Conservation (phyloP, 1,140 invertebrate species). For the Hesperophylax magnus region DNA sequence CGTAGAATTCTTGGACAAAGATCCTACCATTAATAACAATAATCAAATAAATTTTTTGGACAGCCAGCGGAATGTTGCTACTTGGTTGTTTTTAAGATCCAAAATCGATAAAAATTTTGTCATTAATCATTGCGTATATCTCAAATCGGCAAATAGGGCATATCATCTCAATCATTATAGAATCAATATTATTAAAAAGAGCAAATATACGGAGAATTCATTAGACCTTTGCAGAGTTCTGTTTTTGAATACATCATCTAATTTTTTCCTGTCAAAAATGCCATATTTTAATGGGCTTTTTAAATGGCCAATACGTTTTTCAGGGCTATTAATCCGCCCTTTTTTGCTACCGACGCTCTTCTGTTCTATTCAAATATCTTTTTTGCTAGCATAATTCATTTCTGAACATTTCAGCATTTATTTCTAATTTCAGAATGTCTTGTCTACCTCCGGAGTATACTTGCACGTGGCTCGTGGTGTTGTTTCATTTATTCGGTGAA, state of each 20-base stretch:
- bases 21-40: neutral
- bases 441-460: constrained; percentile 10
- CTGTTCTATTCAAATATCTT: constrained; percentile 51
- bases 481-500: neutral
- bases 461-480: constrained; percentile 31
- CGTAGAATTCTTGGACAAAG: neutral
- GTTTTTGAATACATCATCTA: constrained; percentile 19
- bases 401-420: constrained; percentile 53
- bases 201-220: constrained; percentile 21
- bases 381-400: constrained; percentile 55
- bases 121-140: neutral
- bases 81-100: no score
- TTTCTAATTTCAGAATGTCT: constrained; percentile 44
- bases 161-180: constrained; percentile 6
- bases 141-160: constrained; percentile 19
- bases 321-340: constrained; percentile 54
- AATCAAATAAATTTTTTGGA: neutral
- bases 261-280: constrained; percentile 29
- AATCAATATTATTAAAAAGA: constrained; percentile 27
- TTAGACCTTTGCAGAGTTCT: neutral
- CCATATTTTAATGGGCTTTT: constrained; percentile 35
- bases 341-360: constrained; percentile 55
- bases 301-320: constrained; percentile 45
- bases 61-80: neutral
- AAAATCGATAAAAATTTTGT: neutral